phyloP scores from a whole-genome alignment of 1,140 invertebrate genomes.

The Ceratitis capitata region DNA sequence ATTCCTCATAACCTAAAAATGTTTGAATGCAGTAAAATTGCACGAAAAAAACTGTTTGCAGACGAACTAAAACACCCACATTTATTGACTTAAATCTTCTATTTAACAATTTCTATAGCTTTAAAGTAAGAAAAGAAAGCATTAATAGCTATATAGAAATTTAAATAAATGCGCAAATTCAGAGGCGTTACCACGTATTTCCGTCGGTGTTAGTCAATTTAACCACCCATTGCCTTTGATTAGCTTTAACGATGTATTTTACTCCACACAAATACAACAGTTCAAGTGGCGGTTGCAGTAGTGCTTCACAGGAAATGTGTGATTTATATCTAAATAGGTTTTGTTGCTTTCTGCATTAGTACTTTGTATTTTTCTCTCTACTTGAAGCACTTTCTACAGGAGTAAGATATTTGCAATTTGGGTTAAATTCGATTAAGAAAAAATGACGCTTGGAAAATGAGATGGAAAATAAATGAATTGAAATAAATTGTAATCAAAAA shows the following conservation, averaged over 20 bases:
- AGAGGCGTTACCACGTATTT: slow-evolving; percentile 17
- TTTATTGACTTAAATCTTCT: too few species aligned
- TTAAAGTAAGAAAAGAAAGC: not conserved
- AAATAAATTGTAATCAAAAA: too few species aligned
- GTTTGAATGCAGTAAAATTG: too few species aligned
- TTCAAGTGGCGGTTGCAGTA: not conserved
- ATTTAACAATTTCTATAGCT: too few species aligned
- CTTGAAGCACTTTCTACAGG: not conserved
- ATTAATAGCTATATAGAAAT: not conserved
- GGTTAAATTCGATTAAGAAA: not conserved
- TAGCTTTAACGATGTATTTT: not conserved
- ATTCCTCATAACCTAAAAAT: too few species aligned
- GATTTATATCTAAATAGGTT: slow-evolving; percentile 27
- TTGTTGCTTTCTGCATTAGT: not conserved
- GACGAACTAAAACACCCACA: too few species aligned
- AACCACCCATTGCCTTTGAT: not conserved
- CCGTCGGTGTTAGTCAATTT: not conserved
- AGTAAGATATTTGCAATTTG: not conserved
- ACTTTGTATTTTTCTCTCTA: not conserved
- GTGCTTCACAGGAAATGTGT: slow-evolving; percentile 1
- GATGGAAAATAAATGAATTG: too few species aligned
- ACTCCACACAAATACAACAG: not conserved
- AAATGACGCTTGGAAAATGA: too few species aligned
- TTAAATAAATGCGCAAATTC: slow-evolving; percentile 27
- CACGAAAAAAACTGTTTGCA: too few species aligned